Evolutionary conservation across 64 coral and sea anemone species (phyloP).

Genomic region (Astreopora myriophthalma): DNA sequence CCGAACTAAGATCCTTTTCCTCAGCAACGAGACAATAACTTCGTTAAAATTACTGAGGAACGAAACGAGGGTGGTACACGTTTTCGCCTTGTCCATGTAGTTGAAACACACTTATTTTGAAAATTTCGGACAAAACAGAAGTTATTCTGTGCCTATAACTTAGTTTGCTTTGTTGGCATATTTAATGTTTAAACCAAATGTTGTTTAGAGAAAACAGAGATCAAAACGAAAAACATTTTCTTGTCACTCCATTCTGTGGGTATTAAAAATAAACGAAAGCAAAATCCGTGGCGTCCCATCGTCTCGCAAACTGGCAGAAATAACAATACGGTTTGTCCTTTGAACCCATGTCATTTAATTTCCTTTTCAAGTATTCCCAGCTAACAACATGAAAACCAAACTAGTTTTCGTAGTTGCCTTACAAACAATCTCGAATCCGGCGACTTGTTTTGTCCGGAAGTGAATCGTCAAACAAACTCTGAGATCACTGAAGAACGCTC

Average conservation of each 20-base stretch:
- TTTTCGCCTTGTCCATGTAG: not conserved
- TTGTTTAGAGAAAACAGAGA: conserved; percentile 34
- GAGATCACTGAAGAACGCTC: not conserved
- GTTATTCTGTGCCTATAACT: not conserved
- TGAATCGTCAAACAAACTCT: not conserved
- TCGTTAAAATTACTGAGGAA: not conserved
- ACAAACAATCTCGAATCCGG: not conserved
- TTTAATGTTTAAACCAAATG: not conserved
- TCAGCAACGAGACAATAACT: not conserved
- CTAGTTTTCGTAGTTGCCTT: not conserved
- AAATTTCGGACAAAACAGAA: not conserved
- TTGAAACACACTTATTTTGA: not conserved
- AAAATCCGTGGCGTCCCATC: conserved; percentile 16
- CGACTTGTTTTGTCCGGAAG: not conserved
- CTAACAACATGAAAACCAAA: conserved; percentile 3
- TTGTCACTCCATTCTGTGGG: conserved; percentile 11
- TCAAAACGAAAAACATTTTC: not conserved
- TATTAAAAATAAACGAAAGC: conserved; percentile 37
- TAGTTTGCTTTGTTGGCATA: not conserved
- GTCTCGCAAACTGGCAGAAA: conserved; percentile 22
- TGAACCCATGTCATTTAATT: not conserved
- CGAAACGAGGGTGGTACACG: not conserved
- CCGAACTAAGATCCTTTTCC: not conserved
- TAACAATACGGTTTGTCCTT: conserved; percentile 39
- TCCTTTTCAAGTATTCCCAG: not conserved